phyloP scores from a whole-genome alignment of 53 echinoderm and acorn worm genomes.

The Astropecten irregularis region DNA sequence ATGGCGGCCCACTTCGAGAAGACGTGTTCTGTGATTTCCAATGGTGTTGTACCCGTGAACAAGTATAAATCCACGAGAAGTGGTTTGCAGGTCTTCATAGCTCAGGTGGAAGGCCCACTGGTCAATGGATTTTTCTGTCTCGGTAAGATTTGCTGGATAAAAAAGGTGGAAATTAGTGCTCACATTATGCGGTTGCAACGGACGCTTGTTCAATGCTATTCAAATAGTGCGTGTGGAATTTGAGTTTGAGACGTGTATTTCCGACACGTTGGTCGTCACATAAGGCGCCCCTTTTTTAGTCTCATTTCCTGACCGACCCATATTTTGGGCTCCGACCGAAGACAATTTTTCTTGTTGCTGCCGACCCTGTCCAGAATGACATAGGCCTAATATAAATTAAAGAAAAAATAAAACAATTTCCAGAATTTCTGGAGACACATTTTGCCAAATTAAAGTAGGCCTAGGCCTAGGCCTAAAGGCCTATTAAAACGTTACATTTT shows the following conservation, averaged over 20 bases:
- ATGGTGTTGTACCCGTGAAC: slow-evolving; percentile 86
- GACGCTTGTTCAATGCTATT: neutral
- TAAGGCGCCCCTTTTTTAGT: too few relatives aligned
- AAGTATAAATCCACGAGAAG: slow-evolving; percentile 84
- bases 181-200: neutral
- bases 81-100: slow-evolving; percentile 88
- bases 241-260: neutral
- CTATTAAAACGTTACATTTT: too few relatives aligned
- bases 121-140: slow-evolving; percentile 96
- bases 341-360: too few relatives aligned
- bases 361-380: too few relatives aligned
- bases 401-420: too few relatives aligned
- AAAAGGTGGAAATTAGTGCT: neutral
- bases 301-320: too few relatives aligned
- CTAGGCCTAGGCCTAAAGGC: too few relatives aligned
- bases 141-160: slow-evolving; percentile 59
- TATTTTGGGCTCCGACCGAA: too few relatives aligned
- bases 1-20: slow-evolving; percentile 80
- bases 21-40: slow-evolving; percentile 81
- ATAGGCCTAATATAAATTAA: too few relatives aligned
- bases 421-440: too few relatives aligned
- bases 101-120: slow-evolving; percentile 90
- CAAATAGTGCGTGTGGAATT: neutral
- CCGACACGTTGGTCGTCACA: neutral
- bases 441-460: too few relatives aligned